Conservation (phyloP, 2,797 vertebrate genomes). For the Sardinella longiceps region DNA sequence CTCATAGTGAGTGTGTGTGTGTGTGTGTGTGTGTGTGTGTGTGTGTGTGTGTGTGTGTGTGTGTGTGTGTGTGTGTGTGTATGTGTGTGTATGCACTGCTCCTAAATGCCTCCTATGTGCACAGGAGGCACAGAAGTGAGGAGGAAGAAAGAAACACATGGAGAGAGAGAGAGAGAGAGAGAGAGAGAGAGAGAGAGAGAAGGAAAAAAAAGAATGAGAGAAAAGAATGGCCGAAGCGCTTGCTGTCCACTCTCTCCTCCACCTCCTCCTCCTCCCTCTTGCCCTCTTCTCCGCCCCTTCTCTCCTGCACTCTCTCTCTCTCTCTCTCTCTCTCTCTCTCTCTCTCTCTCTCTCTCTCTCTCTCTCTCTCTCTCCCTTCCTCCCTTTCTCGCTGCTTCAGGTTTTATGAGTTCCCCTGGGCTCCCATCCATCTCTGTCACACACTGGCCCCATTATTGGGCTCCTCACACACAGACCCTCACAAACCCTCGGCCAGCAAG, state of each 20-base stretch:
- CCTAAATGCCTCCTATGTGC: slow-evolving; percentile 73
- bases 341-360: slow-evolving; percentile 11
- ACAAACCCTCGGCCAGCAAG: slow-evolving; percentile 64
- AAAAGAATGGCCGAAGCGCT: slow-evolving; percentile 68
- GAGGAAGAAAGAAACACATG: neutral
- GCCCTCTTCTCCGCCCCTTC: slow-evolving; percentile 47
- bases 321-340: slow-evolving; percentile 50
- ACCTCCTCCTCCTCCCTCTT: slow-evolving; percentile 53
- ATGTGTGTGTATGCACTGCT: slow-evolving; percentile 57
- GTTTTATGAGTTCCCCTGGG: slow-evolving; percentile 86
- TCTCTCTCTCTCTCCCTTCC: slow-evolving; percentile 50
- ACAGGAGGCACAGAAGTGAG: slow-evolving; percentile 35
- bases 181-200: slow-evolving; percentile 3
- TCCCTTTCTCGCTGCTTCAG: slow-evolving; percentile 68
- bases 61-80: neutral
- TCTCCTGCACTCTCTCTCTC: neutral
- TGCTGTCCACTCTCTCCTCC: slow-evolving; percentile 75
- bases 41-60: neutral
- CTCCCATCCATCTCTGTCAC: slow-evolving; percentile 85
- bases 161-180: neutral
- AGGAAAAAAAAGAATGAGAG: neutral
- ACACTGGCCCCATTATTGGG: slow-evolving; percentile 82
- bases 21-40: neutral
- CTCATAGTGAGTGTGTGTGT: neutral
- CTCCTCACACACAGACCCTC: slow-evolving; percentile 72